phyloP scores from a whole-genome alignment of 1,140 invertebrate genomes.

The Sycobia sp. region DNA sequence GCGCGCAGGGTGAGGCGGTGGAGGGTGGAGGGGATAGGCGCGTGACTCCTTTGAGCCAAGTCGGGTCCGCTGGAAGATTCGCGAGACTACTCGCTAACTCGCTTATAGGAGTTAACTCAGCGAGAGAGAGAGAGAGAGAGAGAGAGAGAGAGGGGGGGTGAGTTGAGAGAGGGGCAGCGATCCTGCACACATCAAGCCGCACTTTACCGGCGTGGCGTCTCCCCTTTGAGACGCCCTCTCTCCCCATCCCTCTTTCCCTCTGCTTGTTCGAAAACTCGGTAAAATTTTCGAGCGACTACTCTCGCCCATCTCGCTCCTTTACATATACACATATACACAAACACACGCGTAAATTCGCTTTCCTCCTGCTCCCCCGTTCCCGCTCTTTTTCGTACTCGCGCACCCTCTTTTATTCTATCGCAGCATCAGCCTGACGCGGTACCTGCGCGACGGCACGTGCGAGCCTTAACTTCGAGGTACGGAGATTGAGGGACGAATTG shows the following conservation, averaged over 20 bases:
- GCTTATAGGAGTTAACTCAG: constrained; percentile 42
- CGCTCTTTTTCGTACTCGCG: background rate
- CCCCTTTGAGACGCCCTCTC: constrained; percentile 44
- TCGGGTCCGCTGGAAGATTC: constrained; percentile 38
- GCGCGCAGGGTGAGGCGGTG: no score
- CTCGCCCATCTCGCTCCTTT: background rate
- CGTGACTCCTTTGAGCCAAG: constrained; percentile 47
- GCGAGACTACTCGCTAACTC: constrained; percentile 49
- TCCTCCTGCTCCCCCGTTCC: constrained; percentile 20
- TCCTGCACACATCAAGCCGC: no score
- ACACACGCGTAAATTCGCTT: constrained; percentile 27
- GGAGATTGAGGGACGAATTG: constrained; percentile 21
- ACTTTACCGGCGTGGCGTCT: constrained; percentile 35
- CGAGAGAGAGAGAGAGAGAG: no score
- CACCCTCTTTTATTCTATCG: background rate
- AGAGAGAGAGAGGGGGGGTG: no score
- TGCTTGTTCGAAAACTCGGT: constrained; percentile 49
- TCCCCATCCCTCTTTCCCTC: background rate
- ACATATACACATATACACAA: no score
- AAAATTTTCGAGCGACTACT: constrained; percentile 42
- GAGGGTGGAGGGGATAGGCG: no score
- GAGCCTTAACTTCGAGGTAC: constrained; percentile 17
- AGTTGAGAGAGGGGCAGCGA: no score
- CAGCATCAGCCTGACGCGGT: no score
- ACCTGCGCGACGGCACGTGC: background rate